Conservation (phyloP, 2,113 vertebrate species). For the Leucoraja erinaceus region DNA sequence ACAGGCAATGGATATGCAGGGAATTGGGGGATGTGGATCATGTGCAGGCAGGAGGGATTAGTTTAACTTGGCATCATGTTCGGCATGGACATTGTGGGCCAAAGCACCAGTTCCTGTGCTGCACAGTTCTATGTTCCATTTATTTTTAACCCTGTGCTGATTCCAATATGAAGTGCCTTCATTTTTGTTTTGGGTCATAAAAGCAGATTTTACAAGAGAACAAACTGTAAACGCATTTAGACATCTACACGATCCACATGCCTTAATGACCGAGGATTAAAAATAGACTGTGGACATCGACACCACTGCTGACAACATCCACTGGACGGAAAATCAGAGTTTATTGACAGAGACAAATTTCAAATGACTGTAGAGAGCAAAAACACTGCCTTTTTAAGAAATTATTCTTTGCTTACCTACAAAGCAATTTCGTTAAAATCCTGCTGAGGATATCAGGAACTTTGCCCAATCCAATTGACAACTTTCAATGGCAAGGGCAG, state of each 20-base stretch:
- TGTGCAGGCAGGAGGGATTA: too few relatives aligned
- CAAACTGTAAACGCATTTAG: neutral
- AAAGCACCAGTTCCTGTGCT: too few relatives aligned
- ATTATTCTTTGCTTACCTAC: slow-evolving; percentile 1
- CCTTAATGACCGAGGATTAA: slow-evolving; percentile 9
- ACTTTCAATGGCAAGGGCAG: neutral
- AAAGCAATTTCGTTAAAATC: neutral
- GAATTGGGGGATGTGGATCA: too few relatives aligned
- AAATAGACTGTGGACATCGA: neutral
- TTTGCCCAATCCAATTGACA: neutral
- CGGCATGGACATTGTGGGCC: too few relatives aligned
- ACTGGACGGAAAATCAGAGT: neutral
- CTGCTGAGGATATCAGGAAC: neutral
- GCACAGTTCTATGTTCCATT: neutral
- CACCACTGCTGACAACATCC: neutral
- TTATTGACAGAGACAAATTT: neutral
- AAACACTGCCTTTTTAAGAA: neutral
- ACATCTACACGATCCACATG: neutral
- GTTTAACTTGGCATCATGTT: too few relatives aligned
- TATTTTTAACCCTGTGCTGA: neutral
- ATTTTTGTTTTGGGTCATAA: neutral
- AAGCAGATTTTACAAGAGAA: neutral
- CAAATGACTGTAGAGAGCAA: neutral
- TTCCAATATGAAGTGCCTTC: neutral
- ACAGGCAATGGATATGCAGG: too few relatives aligned